Conservation (phyloP, 2,797 vertebrate species). For the Chiloscyllium punctatum region DNA sequence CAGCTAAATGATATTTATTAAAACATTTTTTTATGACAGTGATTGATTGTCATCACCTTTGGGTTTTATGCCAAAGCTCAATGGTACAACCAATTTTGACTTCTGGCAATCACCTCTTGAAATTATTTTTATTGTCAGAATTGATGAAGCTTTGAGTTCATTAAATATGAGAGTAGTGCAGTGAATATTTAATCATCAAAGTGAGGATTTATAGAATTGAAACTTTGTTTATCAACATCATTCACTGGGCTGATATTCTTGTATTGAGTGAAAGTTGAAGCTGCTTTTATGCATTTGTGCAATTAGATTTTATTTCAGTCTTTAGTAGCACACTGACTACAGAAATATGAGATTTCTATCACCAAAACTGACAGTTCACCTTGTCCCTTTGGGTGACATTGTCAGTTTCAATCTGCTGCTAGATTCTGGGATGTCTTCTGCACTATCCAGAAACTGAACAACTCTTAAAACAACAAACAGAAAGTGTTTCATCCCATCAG, state of each 20-base stretch:
- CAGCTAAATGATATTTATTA: slow-evolving; percentile 12
- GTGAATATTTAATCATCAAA: not conserved
- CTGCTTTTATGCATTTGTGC: not conserved
- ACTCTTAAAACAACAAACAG: not conserved
- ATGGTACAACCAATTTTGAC: not conserved
- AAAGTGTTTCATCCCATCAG: not conserved
- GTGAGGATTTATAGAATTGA: not conserved
- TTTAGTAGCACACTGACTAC: not conserved
- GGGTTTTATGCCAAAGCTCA: not conserved
- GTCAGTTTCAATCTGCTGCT: not conserved
- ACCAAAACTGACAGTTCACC: not conserved
- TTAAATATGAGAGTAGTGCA: not conserved
- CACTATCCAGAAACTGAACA: not conserved
- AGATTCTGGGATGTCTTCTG: not conserved
- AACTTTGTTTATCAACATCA: not conserved
- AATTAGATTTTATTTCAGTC: not conserved
- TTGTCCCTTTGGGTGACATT: not conserved
- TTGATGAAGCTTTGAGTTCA: not conserved
- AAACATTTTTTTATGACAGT: not conserved
- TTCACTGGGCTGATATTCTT: not conserved
- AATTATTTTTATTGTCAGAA: not conserved
- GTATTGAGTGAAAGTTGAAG: not conserved
- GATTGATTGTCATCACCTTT: not conserved
- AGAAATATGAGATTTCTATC: not conserved
- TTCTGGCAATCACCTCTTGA: not conserved